Conservation (phyloP, 1,140 invertebrate species). For the Drosophila triauraria region DNA sequence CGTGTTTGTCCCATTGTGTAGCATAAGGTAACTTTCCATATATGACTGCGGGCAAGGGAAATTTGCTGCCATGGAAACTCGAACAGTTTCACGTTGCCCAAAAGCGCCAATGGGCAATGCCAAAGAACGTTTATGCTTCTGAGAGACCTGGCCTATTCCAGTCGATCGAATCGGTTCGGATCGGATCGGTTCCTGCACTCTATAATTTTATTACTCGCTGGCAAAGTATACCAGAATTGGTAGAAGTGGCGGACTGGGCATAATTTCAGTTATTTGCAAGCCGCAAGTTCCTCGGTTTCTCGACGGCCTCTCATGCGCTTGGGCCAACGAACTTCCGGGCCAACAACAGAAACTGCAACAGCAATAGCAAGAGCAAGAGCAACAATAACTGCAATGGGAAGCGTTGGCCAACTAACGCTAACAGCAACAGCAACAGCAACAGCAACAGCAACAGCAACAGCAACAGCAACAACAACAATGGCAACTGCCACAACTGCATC, state of each 20-base stretch:
- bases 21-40: conserved; percentile 45
- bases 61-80: conserved; percentile 46
- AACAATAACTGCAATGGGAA: conserved; percentile 30
- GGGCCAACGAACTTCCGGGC: conserved; percentile 80
- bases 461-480: conserved; percentile 37
- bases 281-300: conserved; percentile 57
- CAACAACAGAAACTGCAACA: conserved; percentile 47
- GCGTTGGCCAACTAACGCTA: conserved; percentile 69
- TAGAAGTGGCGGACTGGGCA: conserved; percentile 23
- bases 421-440: conserved; percentile 58
- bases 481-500: conserved; percentile 67
- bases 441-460: conserved; percentile 60
- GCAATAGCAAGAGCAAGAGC: neutral
- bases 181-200: conserved; percentile 35
- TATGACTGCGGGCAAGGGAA: conserved; percentile 48
- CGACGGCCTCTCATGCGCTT: conserved; percentile 55
- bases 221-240: conserved; percentile 28
- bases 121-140: conserved; percentile 13
- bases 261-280: conserved; percentile 80
- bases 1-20: neutral
- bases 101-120: conserved; percentile 29
- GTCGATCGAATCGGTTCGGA: conserved; percentile 9
- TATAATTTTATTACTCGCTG: conserved; percentile 44
- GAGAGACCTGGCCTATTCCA: conserved; percentile 25
- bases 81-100: conserved; percentile 29